Conservation (phyloP, 2,113 vertebrate genomes). For the Crocuta crocuta region DNA sequence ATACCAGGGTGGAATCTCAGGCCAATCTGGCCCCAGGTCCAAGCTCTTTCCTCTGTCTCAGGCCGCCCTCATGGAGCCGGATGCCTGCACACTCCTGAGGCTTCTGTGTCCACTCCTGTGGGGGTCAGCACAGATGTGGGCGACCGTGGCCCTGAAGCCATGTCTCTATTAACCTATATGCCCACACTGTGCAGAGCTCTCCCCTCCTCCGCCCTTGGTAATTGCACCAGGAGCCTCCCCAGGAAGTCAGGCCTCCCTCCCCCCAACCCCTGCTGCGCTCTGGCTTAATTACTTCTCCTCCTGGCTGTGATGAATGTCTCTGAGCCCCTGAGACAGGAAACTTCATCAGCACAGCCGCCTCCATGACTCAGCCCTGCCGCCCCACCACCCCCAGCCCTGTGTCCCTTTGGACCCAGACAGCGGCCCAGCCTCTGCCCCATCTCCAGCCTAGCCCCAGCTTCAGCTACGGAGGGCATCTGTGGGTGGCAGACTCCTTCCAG, state of each 20-base stretch:
- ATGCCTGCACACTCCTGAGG: neutral
- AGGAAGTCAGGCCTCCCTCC: neutral
- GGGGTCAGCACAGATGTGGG: neutral
- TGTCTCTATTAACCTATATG: accelerated
- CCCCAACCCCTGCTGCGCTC: neutral
- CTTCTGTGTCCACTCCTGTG: neutral
- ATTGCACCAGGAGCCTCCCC: neutral
- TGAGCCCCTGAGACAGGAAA: slow-evolving; percentile 39
- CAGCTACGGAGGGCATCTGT: neutral
- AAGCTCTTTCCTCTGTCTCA: neutral
- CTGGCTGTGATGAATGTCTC: slow-evolving; percentile 42
- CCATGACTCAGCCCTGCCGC: neutral
- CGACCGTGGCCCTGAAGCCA: neutral
- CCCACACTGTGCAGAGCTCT: neutral
- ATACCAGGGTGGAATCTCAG: neutral
- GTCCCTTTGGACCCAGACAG: neutral
- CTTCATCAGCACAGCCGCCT: neutral
- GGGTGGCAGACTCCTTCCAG: neutral
- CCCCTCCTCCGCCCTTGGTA: neutral
- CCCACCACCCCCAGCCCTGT: neutral
- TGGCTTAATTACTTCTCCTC: slow-evolving; percentile 70
- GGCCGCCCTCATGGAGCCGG: neutral
- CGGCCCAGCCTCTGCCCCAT: neutral
- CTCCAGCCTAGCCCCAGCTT: neutral
- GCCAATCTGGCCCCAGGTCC: too few species aligned